Evolutionary conservation across 2,888 invertebrate genomes (phyloP), one percentile per base, ranked within the genome.

Genomic region (Lasiommata megera): DNA sequence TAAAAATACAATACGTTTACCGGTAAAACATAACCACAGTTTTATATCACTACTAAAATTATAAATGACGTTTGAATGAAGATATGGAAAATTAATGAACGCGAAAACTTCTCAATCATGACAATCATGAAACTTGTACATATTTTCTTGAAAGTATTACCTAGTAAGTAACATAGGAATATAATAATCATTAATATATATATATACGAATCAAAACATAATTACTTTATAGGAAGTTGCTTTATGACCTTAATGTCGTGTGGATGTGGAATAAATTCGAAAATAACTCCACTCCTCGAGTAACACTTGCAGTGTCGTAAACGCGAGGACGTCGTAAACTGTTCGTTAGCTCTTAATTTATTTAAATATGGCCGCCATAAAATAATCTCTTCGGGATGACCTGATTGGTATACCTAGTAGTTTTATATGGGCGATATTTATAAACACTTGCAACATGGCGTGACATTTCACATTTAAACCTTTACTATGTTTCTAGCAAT

Each of bases 271-370:
- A 60, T 56, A 38, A 60, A 57, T 36, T 47, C 55, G 31, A 61
- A 61, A 61, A 61, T 61, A 61, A 55, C 36, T 50, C 58, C 53
- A 54, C 50, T 43, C 34, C 17, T 38, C 60, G 58, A 14, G 18
- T 53, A 53, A 53, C 53, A 44, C 52, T 50, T 50, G 50, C 50
- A 12, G 1, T 47, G 48, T 61, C 61, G 58, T 61, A 58, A 61
- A 61, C 46, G 55, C 51, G 58, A 61, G 61, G 61, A 55, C 61
- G 69, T 77, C 78, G 77, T 83, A 84, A 84, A 84, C 67, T 68
- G 73, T 80, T 84, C 80, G 82, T 84, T 82, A 82, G 73, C 64
- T 62, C 64, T 61, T 76, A 74, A 82, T 83, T 83, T 84, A 84
- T 78, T 79, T 76, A 78, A 74, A 58, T 58, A 56, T 41, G 56